phyloP scores from a whole-genome alignment of 2,113 vertebrate genomes.

The Limnothrissa miodon region DNA sequence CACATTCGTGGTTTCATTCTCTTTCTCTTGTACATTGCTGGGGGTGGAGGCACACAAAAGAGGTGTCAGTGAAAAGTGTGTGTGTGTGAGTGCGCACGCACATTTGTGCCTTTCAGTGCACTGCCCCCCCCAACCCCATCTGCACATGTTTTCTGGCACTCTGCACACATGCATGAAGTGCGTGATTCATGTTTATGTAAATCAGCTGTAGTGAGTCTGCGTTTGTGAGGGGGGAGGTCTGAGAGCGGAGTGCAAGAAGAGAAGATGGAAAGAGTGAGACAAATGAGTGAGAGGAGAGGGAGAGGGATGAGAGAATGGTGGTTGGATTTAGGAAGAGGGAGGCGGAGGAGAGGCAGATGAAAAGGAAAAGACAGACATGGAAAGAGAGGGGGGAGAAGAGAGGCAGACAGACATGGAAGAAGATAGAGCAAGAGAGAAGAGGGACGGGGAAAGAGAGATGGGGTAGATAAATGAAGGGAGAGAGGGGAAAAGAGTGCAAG shows the following conservation, averaged over 20 bases:
- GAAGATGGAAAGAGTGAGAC: not conserved
- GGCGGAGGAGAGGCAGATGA: not conserved
- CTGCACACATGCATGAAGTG: not conserved
- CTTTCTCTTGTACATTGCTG: not conserved
- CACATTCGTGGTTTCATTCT: not conserved
- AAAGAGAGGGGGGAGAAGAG: not conserved
- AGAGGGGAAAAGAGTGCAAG: not conserved
- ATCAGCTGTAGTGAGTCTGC: not conserved
- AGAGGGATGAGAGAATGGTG: not conserved
- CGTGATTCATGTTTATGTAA: conserved; percentile 6
- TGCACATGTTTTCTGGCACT: not conserved
- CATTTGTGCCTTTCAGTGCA: not conserved
- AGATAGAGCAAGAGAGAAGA: not conserved
- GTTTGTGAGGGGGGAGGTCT: not conserved
- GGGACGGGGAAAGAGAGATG: not conserved
- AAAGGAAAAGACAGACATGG: not conserved
- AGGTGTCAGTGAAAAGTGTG: not conserved
- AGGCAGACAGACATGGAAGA: not conserved
- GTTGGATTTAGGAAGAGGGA: not conserved
- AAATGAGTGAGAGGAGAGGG: not conserved
- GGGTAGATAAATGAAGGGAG: not conserved
- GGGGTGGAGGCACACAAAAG: not conserved
- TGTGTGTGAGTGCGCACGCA: not conserved
- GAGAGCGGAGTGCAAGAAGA: not conserved
- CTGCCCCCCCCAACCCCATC: not conserved